Conservation (phyloP, 2,797 vertebrate species). For the Tokudaia tokunoshimensis region DNA sequence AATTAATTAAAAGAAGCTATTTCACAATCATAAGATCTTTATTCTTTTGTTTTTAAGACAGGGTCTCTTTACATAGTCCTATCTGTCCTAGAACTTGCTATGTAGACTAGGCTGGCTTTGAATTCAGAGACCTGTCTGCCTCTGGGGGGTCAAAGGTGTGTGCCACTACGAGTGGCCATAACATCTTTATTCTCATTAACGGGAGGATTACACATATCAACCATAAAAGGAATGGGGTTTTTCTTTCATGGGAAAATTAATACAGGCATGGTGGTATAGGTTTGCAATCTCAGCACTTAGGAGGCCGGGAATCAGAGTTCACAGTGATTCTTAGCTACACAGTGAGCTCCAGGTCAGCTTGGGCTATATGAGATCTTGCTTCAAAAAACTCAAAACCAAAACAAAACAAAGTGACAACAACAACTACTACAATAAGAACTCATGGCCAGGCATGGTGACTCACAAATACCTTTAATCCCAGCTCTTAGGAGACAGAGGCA, state of each 20-base stretch:
- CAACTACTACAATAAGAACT: not conserved
- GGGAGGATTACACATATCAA: constrained; percentile 3
- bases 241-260: constrained; percentile 49
- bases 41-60: not conserved
- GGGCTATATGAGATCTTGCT: not conserved
- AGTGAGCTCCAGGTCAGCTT: not conserved
- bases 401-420: not conserved
- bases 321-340: not conserved
- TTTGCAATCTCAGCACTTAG: not conserved
- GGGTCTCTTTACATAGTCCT: not conserved
- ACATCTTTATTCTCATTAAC: not conserved
- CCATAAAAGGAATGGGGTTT: not conserved
- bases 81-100: not conserved
- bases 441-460: not conserved
- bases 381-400: not conserved
- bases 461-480: not conserved
- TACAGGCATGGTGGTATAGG: not conserved
- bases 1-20: not conserved
- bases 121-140: not conserved
- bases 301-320: not conserved
- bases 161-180: not conserved
- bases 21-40: not conserved
- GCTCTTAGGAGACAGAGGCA: not conserved
- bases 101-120: not conserved
- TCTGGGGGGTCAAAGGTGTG: not conserved